Percentiles rank a stretch among this genome's conserved stretches.
Evolutionary conservation across 2,888 invertebrate species (phyloP).

Genomic region (Leucozona laternaria): DNA sequence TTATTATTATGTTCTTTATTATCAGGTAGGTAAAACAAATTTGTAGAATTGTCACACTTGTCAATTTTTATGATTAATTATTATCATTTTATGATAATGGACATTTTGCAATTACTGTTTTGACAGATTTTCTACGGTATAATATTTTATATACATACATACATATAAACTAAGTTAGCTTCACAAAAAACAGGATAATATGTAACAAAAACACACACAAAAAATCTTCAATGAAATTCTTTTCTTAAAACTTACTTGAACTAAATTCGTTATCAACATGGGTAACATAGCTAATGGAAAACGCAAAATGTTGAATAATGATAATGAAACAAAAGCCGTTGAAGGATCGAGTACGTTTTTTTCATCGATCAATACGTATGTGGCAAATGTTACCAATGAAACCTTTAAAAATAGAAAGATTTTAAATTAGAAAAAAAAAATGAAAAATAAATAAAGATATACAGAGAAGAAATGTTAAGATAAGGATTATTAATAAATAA

Average conservation of each 20-base stretch:
- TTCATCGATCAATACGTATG: conserved; percentile 93
- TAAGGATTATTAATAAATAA: conserved; percentile 5
- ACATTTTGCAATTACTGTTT: not conserved
- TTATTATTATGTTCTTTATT: not conserved
- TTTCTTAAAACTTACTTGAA: conserved; percentile 89
- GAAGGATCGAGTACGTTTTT: conserved; percentile 93
- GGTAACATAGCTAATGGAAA: conserved; percentile 98
- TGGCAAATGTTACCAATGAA: conserved; percentile 94
- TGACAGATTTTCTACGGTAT: not conserved
- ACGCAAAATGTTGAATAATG: conserved; percentile 98
- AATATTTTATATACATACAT: not conserved
- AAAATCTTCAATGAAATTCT: conserved; percentile 17
- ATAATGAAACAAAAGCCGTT: conserved; percentile 97
- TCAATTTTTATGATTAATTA: not conserved
- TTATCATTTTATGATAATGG: not conserved
- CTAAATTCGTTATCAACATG: conserved; percentile 96
- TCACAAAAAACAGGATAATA: conserved; percentile 27
- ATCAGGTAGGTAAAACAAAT: not conserved
- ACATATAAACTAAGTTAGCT: not conserved
- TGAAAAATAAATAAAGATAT: conserved; percentile 36
- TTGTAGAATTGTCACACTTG: not conserved
- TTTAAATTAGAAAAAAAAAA: conserved; percentile 13
- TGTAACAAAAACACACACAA: too few relatives aligned
- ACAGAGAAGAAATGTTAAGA: not conserved
- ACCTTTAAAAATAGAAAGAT: conserved; percentile 85